Evolutionary conservation across 2,797 vertebrate species (phyloP), one percentile per base, ranked within the genome.

Genomic region (Syngnathus rostellatus): DNA sequence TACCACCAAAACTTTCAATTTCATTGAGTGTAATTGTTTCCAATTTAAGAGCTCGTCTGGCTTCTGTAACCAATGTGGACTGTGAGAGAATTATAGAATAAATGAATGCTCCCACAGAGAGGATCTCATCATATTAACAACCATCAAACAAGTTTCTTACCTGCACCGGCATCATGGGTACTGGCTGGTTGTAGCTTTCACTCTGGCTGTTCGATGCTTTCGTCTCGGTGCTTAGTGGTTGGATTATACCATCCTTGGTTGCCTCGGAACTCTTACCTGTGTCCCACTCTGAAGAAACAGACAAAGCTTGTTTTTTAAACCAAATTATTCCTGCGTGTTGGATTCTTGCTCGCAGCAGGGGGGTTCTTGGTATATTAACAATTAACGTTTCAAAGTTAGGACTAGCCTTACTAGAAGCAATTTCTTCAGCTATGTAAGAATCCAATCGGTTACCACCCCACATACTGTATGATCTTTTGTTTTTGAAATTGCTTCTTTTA

Each of bases 131-230:
- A 21, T 21, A 21, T 51, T 8, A n/a, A 51, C 8, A 1, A 51
- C n/a, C 19, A 51, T 2, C 48, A 51, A 51, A 51, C 11, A 23
- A 21, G 7, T 43, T 64, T 23, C 3, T 68, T 87, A 98, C 97
- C 96, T 97, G 97, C 4, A 93, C 88, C 51, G 92, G 90, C 83
- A 98, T 91, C 95, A 99, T 94, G 78, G 95, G 85, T 67, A 98
- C 94, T 67, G 94, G 92, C 51, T 95, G 97, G 9, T 83, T 94
- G 81, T 93, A 99, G 46, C 90, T 88, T 80, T 99, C 95, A 0
- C 91, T 85, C 77, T 94, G 94, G 0, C 91, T 88, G 55, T 91
- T 95, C 31, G 90, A 87, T 0, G 89, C 82, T 57, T 86, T 89
- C 57, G 93, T 88, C 67, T 96, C 94, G 12, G 77, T 66, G 25